phyloP scores from a whole-genome alignment of 2,113 vertebrate genomes.

The Trinectes maculatus region DNA sequence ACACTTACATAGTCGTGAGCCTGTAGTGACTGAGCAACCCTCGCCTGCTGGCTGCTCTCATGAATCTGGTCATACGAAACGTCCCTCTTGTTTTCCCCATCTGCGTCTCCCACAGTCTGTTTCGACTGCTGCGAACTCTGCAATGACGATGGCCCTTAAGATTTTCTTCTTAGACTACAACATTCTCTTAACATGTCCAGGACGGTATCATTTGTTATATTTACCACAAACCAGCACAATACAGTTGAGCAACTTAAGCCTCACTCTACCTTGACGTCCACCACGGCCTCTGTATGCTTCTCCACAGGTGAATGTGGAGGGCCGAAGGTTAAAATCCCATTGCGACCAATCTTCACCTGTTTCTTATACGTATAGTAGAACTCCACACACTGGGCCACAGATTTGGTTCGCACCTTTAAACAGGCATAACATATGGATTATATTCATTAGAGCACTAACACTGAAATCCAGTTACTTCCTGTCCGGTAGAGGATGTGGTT shows the following conservation, averaged over 20 bases:
- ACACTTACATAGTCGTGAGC: conserved; percentile 81
- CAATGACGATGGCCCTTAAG: not conserved
- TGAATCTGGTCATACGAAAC: conserved; percentile 59
- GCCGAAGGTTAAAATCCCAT: conserved; percentile 89
- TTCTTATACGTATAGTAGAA: conserved; percentile 99
- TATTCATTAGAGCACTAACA: not conserved
- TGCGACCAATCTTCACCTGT: conserved; percentile 93
- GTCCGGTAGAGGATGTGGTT: conserved; percentile 20
- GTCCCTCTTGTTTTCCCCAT: conserved; percentile 61
- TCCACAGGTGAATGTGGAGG: conserved; percentile 81
- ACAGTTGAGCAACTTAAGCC: not conserved
- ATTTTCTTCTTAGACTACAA: too few relatives aligned
- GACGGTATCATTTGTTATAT: not conserved
- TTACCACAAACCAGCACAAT: not conserved
- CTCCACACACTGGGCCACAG: conserved; percentile 95
- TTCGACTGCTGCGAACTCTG: conserved; percentile 73
- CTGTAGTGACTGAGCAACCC: conserved; percentile 83
- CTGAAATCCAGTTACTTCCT: conserved; percentile 14
- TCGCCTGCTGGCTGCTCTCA: conserved; percentile 50
- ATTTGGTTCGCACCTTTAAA: conserved; percentile 94
- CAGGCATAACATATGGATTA: not conserved
- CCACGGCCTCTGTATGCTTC: conserved; percentile 84
- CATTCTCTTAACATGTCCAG: too few relatives aligned
- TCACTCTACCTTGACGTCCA: conserved; percentile 85
- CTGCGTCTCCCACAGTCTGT: conserved; percentile 49